These are phyloP conservation scores for Caenorhabditis elegans DNA, from an alignment of 1,140 invertebrate species.

Conservation along the genomic window WBcel235 BX284602.5:8336001-8336500, in stretches of 20 bases:
- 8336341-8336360: slow-evolving; percentile 41
- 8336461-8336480: too few species aligned
- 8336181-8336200: slow-evolving; percentile 39
- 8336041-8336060: slow-evolving; percentile 27
- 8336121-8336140: slow-evolving; percentile 47
- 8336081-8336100: slow-evolving; percentile 44
- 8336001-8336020: slow-evolving; percentile 46
- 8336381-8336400: slow-evolving; percentile 34
- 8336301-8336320: slow-evolving; percentile 29
- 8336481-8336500: too few species aligned
- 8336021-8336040: slow-evolving; percentile 49
- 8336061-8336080: slow-evolving; percentile 42
- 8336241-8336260: slow-evolving; percentile 40
- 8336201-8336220: slow-evolving; percentile 39
- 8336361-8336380: background rate
- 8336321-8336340: slow-evolving; percentile 44
- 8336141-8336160: slow-evolving; percentile 40
- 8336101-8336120: slow-evolving; percentile 41
- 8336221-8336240: slow-evolving; percentile 44
- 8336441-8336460: slow-evolving; percentile 17
- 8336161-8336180: slow-evolving; percentile 47
- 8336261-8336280: slow-evolving; percentile 42
- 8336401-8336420: background rate
- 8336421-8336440: slow-evolving; percentile 23
- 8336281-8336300: slow-evolving; percentile 44